phyloP scores from a whole-genome alignment of 2,888 invertebrate species.

The Cataglyphis rosenhaueri region DNA sequence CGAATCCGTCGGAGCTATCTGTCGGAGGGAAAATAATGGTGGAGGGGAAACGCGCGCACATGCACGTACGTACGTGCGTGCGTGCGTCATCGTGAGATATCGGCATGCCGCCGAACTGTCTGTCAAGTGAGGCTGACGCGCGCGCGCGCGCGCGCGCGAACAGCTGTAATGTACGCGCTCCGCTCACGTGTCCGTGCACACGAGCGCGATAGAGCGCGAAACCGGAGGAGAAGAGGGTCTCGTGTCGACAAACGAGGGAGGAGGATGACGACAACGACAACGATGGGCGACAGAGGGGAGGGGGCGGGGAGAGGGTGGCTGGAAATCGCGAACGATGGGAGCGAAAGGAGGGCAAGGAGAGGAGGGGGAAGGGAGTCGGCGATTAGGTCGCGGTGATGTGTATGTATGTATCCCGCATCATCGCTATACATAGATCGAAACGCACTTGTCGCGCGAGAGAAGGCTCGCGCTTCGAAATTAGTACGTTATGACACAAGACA shows the following conservation, averaged over 20 bases:
- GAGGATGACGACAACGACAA: neutral
- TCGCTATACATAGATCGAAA: slow-evolving; percentile 72
- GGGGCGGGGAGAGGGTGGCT: neutral
- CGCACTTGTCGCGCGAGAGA: slow-evolving; percentile 37
- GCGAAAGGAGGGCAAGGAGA: neutral
- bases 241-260: neutral
- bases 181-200: slow-evolving; percentile 38
- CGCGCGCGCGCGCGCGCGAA: slow-evolving; percentile 25
- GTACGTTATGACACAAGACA: slow-evolving; percentile 32
- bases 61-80: slow-evolving; percentile 27
- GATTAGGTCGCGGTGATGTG: slow-evolving; percentile 58
- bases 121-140: slow-evolving; percentile 55
- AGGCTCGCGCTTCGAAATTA: slow-evolving; percentile 37
- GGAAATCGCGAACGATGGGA: neutral
- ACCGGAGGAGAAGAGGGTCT: slow-evolving; percentile 10
- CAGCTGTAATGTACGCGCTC: slow-evolving; percentile 24
- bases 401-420: slow-evolving; percentile 66
- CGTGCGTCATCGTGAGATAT: slow-evolving; percentile 61
- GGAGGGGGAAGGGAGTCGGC: slow-evolving; percentile 3
- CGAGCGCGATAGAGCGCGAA: slow-evolving; percentile 28
- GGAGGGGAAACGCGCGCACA: neutral
- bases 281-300: neutral
- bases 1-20: slow-evolving; percentile 39
- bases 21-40: slow-evolving; percentile 3
- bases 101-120: slow-evolving; percentile 65